Evolutionary conservation across 2,113 vertebrate species (phyloP).

Genomic region (Triplophysa siluroides): DNA sequence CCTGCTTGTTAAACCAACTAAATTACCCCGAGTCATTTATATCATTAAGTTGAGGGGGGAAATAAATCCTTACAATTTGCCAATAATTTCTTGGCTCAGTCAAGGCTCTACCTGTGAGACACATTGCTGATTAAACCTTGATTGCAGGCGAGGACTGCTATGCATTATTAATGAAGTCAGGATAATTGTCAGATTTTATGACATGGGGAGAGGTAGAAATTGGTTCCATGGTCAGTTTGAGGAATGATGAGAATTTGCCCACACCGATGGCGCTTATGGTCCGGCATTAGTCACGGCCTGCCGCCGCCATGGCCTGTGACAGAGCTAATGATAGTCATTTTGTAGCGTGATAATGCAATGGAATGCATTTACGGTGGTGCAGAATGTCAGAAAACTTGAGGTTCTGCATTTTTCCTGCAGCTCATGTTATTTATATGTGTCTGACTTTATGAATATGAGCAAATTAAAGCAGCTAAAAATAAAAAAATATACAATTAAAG

Average conservation of each 20-base stretch:
- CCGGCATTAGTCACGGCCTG: slow-evolving; percentile 88
- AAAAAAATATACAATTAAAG: too few relatives aligned
- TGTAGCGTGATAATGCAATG: slow-evolving; percentile 80
- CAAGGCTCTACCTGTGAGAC: slow-evolving; percentile 78
- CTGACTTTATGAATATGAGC: not conserved
- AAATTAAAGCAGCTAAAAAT: too few relatives aligned
- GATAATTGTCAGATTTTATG: slow-evolving; percentile 93
- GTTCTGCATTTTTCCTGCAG: slow-evolving; percentile 61
- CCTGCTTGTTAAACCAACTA: slow-evolving; percentile 48
- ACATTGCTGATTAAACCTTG: slow-evolving; percentile 83
- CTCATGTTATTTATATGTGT: slow-evolving; percentile 54
- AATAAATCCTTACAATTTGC: slow-evolving; percentile 76
- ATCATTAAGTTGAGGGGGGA: slow-evolving; percentile 65
- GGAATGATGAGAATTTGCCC: slow-evolving; percentile 86
- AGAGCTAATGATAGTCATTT: slow-evolving; percentile 93
- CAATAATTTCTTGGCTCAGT: slow-evolving; percentile 75
- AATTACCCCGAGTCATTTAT: slow-evolving; percentile 62
- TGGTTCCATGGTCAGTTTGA: slow-evolving; percentile 92
- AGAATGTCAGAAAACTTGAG: slow-evolving; percentile 79
- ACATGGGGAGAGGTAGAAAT: slow-evolving; percentile 85
- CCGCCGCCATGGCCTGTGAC: slow-evolving; percentile 79
- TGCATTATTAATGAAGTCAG: slow-evolving; percentile 93
- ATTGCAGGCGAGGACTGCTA: slow-evolving; percentile 81
- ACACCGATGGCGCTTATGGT: slow-evolving; percentile 78
- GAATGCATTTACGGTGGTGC: slow-evolving; percentile 80